These are phyloP conservation scores for Cacoxenus indagator DNA, from an alignment of 2,888 invertebrate genomes.

Conservation along the genomic window DNA sequence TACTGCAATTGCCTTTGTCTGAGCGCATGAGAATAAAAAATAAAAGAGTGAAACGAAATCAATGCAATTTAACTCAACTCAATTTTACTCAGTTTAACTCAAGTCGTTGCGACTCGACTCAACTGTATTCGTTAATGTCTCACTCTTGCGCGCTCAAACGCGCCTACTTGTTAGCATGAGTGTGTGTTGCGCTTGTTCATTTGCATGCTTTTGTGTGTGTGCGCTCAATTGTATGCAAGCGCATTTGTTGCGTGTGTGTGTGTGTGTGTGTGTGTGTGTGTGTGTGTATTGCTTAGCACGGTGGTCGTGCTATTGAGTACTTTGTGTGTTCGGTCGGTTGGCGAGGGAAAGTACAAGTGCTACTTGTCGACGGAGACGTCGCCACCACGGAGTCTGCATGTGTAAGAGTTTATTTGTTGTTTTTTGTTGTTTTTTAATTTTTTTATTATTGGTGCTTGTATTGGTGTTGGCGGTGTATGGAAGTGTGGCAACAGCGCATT, in stretches of 20 bases:
- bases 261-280: constrained; percentile 16
- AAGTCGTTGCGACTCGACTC: background rate
- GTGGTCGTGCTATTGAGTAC: too few species aligned
- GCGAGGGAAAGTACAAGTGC: constrained; percentile 29
- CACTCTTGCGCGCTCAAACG: background rate
- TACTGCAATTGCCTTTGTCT: background rate
- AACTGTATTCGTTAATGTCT: background rate
- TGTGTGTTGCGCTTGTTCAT: constrained; percentile 18
- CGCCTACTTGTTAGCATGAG: constrained; percentile 37
- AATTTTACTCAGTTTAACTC: background rate
- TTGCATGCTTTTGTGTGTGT: constrained; percentile 39
- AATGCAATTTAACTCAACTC: too few species aligned
- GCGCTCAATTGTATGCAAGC: constrained; percentile 20
- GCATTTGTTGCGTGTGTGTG: background rate
- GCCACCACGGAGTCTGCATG: background rate
- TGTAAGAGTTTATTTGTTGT: background rate
- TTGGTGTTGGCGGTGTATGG: constrained; percentile 21
- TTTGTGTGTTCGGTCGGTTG: too few species aligned
- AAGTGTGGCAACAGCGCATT: constrained; percentile 78
- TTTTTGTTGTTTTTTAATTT: background rate
- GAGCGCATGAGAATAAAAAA: background rate
- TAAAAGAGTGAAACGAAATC: too few species aligned
- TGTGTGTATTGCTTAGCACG: constrained; percentile 25
- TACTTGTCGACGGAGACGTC: constrained; percentile 21
- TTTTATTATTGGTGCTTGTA: background rate